A percentile compares a stretch with the other conserved stretches of the same genome.
phyloP scores from a whole-genome alignment of 2,113 vertebrate species.

The Xerus inauris region DNA sequence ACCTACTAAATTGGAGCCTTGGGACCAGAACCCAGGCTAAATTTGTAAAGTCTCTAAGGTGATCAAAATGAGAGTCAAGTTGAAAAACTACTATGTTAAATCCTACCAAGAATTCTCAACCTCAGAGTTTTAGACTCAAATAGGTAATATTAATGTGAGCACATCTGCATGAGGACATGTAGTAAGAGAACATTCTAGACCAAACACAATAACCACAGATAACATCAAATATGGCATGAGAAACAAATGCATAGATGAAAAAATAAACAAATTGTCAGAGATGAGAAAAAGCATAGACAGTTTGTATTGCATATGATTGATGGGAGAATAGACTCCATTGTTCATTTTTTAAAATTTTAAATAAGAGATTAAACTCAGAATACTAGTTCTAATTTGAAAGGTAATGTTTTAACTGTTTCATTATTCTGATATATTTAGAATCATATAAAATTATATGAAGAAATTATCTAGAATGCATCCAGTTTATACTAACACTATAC shows the following conservation, averaged over 20 bases:
- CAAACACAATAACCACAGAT: neutral
- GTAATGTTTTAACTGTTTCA: neutral
- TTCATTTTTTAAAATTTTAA: neutral
- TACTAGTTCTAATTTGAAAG: constrained; percentile 1
- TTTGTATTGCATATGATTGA: neutral
- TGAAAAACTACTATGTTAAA: neutral
- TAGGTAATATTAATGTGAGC: neutral
- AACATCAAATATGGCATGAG: no score
- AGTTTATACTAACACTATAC: constrained; percentile 27
- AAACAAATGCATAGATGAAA: neutral
- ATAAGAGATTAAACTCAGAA: constrained; percentile 4
- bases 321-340: neutral
- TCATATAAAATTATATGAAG: neutral
- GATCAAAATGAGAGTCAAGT: neutral
- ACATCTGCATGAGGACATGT: neutral
- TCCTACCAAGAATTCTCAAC: neutral
- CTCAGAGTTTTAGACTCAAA: neutral
- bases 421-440: neutral
- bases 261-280: neutral
- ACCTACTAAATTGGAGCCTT: neutral
- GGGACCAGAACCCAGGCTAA: neutral
- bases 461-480: neutral
- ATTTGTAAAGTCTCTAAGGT: neutral
- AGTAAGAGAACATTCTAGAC: constrained; percentile 16
- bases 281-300: neutral